phyloP scores from a whole-genome alignment of 2,113 vertebrate genomes.

The Ammospiza nelsoni region DNA sequence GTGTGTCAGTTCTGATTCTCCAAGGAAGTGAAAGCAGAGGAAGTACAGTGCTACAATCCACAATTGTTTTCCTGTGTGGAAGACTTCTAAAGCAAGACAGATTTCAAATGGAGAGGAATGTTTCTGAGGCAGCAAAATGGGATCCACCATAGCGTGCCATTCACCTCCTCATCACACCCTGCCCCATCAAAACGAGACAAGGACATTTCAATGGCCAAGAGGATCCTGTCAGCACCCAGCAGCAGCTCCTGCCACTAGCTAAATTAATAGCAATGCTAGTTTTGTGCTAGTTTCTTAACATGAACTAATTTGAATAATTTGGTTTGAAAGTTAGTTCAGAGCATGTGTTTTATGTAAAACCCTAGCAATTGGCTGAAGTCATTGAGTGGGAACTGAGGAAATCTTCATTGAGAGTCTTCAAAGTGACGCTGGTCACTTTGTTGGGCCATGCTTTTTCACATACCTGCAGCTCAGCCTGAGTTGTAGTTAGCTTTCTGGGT shows the following conservation, averaged over 20 bases:
- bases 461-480: not conserved
- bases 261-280: not conserved
- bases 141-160: not conserved
- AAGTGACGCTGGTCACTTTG: not conserved
- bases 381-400: not conserved
- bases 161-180: not conserved
- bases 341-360: not conserved
- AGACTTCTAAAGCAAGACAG: not conserved
- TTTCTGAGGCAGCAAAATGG: not conserved
- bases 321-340: not conserved
- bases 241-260: not conserved
- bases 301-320: not conserved
- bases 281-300: not conserved
- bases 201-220: not conserved
- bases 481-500: not conserved
- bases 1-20: not conserved
- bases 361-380: not conserved
- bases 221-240: not conserved
- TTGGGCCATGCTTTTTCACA: not conserved
- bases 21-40: not conserved
- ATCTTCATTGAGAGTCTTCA: not conserved
- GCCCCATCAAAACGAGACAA: fast-evolving
- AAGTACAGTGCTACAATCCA: not conserved
- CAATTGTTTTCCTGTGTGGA: not conserved
- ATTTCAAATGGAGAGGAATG: not conserved